Evolutionary conservation across 2,113 vertebrate species (phyloP).

Genomic region (Emydura subglobosa): DNA sequence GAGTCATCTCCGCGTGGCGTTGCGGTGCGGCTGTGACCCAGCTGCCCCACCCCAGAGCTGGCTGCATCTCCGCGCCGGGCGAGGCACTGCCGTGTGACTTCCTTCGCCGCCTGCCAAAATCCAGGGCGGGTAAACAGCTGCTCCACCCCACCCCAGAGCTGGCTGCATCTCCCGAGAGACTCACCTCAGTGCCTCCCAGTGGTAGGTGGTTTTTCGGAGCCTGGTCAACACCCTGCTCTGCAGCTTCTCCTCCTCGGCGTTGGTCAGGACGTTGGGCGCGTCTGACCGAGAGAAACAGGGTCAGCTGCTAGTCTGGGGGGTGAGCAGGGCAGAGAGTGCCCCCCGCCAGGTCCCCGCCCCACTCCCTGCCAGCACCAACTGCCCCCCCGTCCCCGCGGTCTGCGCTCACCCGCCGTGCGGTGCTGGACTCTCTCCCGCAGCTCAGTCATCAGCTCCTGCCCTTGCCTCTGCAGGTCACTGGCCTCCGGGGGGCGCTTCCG

Average conservation of each 20-base stretch:
- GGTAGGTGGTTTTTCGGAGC: slow-evolving; percentile 84
- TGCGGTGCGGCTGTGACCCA: too few species aligned
- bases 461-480: slow-evolving; percentile 75
- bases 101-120: background rate
- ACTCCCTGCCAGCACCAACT: background rate
- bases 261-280: too few species aligned
- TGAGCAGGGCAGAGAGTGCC: background rate
- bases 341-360: background rate
- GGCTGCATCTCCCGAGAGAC: background rate
- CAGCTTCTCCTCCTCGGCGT: slow-evolving; percentile 67
- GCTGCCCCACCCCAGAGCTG: too few species aligned
- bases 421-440: slow-evolving; percentile 54
- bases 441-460: slow-evolving; percentile 78
- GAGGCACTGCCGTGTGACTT: background rate
- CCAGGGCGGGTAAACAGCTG: background rate
- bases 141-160: background rate
- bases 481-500: slow-evolving; percentile 82
- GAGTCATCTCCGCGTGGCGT: background rate
- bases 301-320: slow-evolving; percentile 9
- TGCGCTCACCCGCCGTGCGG: background rate
- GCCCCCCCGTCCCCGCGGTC: background rate
- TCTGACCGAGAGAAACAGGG: background rate
- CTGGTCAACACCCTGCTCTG: slow-evolving; percentile 78
- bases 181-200: slow-evolving; percentile 87
- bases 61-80: too few species aligned